phyloP scores from a whole-genome alignment of 2,797 vertebrate genomes.

The Chaunax sp. region DNA sequence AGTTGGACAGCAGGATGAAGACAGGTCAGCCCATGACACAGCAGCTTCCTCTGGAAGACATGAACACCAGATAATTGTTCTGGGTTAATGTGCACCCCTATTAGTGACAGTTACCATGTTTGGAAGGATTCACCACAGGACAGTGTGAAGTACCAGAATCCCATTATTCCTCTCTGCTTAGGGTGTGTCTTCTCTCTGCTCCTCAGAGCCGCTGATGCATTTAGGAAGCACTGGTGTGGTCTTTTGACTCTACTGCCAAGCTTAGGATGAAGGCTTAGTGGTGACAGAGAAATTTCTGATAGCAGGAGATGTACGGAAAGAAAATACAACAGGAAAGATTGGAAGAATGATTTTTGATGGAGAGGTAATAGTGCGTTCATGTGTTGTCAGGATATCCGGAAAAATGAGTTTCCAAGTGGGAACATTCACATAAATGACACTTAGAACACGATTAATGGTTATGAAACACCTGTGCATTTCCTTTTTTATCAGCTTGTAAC shows the following conservation, averaged over 20 bases:
- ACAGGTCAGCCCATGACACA: conserved; percentile 40
- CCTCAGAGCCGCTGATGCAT: no score
- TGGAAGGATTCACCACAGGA: conserved; percentile 21
- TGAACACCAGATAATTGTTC: conserved; percentile 44
- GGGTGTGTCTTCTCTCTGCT: conserved; percentile 3
- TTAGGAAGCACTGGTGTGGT: not conserved
- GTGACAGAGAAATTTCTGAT: conserved; percentile 5
- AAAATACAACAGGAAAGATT: not conserved
- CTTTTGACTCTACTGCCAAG: not conserved
- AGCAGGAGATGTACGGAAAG: not conserved
- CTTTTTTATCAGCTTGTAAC: no score
- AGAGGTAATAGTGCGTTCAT: no score
- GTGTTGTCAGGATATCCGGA: no score
- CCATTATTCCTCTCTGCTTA: conserved; percentile 14
- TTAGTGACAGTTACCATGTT: conserved; percentile 47
- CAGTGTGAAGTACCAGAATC: conserved; percentile 23
- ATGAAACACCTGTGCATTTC: no score
- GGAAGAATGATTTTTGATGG: no score
- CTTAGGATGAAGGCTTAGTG: not conserved
- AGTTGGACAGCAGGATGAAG: conserved; percentile 44
- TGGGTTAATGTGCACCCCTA: conserved; percentile 35
- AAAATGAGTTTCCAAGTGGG: no score
- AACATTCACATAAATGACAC: no score
- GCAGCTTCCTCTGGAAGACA: conserved; percentile 39
- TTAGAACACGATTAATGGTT: no score